Evolutionary conservation across 2,888 invertebrate species (phyloP), one percentile per base, ranked within the genome.

Genomic region (Allacma fusca): DNA sequence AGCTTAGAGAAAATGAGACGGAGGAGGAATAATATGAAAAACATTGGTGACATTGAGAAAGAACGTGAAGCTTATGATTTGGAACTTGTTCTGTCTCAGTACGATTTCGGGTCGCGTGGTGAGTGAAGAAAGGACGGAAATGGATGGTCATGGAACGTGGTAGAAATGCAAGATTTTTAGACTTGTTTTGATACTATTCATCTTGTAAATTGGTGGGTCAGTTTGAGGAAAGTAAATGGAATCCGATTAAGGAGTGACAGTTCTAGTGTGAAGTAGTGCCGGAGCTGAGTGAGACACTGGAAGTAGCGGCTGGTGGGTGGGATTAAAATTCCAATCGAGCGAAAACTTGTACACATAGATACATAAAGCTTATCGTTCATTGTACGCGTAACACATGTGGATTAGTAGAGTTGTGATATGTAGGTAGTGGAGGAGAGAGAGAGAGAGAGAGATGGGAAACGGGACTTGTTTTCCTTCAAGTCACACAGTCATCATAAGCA

Each of bases 101-200:
- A 50, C 16, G 16, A 50, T 50, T 16, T 50, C 50, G 4, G 34
- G 19, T 50, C 2, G n/a, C 7, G 50, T 16, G 9, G 34, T 28
- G 26, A 1, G 29, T 23, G 28, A 50, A 50, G 50, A n/a, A 16
- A 50, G 50, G 19, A 1, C 4, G 50, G 50, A 50, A 50, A 75
- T 75, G 74, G 64, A 75, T 75, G 75, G 59, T 68, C 28, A 50
- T 69, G 28, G 57, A 59, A 75, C 75, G 75, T 75, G 75, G 44
- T 24, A n/a, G 34, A 57, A 75, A 50, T 75, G 34, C 29, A 29
- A 44, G 24, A 70, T 21, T 40, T 70, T 69, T 34, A 68, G 34
- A 9, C 28, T 34, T 34, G 74, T 59, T 74, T 64, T 34, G 34
- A 74, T 74, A 65, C 62, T 62, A 40, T 21, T 68, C 67, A 75